Base-by-base conservation (phyloP, 2,888 invertebrate species). In the Tanaodytes sp. region DNA sequence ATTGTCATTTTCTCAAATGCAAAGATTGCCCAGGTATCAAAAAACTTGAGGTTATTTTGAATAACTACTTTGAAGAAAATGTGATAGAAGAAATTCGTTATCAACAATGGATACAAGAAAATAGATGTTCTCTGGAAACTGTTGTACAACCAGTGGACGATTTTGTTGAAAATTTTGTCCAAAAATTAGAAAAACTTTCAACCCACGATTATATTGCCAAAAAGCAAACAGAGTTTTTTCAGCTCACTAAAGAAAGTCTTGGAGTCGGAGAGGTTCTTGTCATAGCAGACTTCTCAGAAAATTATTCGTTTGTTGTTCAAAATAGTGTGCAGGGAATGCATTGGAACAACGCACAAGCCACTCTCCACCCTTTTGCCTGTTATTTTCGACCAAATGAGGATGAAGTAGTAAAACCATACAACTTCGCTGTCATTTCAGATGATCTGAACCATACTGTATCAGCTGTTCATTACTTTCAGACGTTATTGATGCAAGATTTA, bases 341-440 rank as follows among this genome's bases (percentile, higher is more conserved):
- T 52, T 71, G 66, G 73, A 69, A 65, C 33, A 65, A 73, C 30
- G 54, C 20, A 12, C 70, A 72, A 48, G 63, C 64, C 8, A 72
- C 71, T 36, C 16, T 73, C 8, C 72, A 73, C 52, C 66, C 70
- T 46, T 66, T 66, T 19, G 49, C 57, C 9, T 36, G 48, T n/a
- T 69, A 69, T 20, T 66, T 54, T 46, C 37, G 12, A 11, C 11
- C 16, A 18, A 18, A 8, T 33, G 57, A n/a, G n/a, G n/a, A n/a
- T n/a, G n/a, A n/a, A n/a, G n/a, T n/a, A n/a, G n/a, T n/a, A n/a
- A n/a, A n/a, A n/a, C n/a, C n/a, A n/a, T n/a, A n/a, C n/a, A n/a
- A n/a, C n/a, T n/a, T 45, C n/a, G n/a, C n/a, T n/a, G n/a, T n/a
- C n/a, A n/a, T n/a, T n/a, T n/a, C n/a, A n/a, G n/a, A n/a, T n/a